phyloP scores from a whole-genome alignment of 2,113 vertebrate genomes.

The Eupsittula cactorum region DNA sequence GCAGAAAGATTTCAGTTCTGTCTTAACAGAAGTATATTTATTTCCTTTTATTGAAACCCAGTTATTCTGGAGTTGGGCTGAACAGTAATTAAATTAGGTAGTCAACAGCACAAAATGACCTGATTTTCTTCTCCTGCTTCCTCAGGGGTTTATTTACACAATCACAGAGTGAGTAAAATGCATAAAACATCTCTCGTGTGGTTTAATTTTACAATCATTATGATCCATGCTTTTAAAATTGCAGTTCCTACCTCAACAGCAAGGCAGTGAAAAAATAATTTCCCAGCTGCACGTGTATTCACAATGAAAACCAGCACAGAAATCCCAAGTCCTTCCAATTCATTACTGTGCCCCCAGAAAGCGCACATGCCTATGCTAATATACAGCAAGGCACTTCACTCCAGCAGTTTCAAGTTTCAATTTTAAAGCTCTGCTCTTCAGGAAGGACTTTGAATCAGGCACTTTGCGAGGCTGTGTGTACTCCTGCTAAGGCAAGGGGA shows the following conservation, averaged over 20 bases:
- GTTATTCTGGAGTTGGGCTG: slow-evolving; percentile 40
- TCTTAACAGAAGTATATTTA: slow-evolving; percentile 7
- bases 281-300: background rate
- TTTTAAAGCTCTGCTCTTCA: background rate
- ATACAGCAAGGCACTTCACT: background rate
- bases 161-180: background rate
- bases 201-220: background rate
- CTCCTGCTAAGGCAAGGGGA: background rate
- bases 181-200: background rate
- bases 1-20: slow-evolving; percentile 33
- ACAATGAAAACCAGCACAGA: background rate
- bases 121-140: slow-evolving; percentile 24
- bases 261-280: background rate
- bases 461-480: fast-evolving
- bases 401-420: background rate
- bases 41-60: slow-evolving; percentile 1
- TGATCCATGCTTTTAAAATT: background rate
- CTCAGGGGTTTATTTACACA: background rate
- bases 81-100: slow-evolving; percentile 45
- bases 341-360: background rate
- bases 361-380: background rate
- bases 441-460: background rate
- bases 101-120: slow-evolving; percentile 7
- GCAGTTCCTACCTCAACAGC: background rate
- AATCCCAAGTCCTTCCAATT: background rate